Conservation (phyloP, 2,113 vertebrate species). For the Bathybates hornii region DNA sequence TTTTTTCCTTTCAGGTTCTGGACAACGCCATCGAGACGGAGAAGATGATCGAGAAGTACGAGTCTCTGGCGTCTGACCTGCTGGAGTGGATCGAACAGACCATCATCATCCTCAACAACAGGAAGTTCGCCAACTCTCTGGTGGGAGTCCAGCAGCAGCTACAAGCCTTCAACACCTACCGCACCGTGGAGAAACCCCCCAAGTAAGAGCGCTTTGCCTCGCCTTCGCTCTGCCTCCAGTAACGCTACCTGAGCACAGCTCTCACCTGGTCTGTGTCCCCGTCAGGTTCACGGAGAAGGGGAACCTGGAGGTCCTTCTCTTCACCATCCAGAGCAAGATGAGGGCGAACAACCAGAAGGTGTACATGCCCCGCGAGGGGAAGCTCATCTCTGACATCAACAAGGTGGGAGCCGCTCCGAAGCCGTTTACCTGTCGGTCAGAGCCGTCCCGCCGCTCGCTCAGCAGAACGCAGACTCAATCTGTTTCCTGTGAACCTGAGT, state of each 20-base stretch:
- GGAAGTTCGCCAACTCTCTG: conserved; percentile 97
- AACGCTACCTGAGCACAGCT: neutral
- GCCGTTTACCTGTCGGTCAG: neutral
- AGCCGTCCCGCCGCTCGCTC: neutral
- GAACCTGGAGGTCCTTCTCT: too few species aligned
- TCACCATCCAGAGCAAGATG: too few species aligned
- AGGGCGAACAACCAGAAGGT: too few species aligned
- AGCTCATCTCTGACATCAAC: too few species aligned
- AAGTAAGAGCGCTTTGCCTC: conserved; percentile 19
- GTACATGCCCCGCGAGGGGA: too few species aligned
- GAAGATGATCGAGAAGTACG: conserved; percentile 98
- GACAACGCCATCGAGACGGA: conserved; percentile 97
- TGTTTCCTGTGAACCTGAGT: neutral
- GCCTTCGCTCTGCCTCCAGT: neutral
- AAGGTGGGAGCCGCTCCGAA: conserved; percentile 27
- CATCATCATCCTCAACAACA: conserved; percentile 98
- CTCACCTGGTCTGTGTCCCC: neutral
- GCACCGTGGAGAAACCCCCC: conserved; percentile 88
- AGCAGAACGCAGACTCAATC: neutral
- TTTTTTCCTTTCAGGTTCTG: conserved; percentile 73
- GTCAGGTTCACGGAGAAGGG: neutral
- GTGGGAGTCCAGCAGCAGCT: conserved; percentile 96
- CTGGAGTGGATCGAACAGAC: conserved; percentile 99
- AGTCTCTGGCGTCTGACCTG: conserved; percentile 93
- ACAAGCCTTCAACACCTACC: conserved; percentile 87